Evolutionary conservation across 1,140 invertebrate genomes (phyloP).

Genomic region (Microvelia longipes): DNA sequence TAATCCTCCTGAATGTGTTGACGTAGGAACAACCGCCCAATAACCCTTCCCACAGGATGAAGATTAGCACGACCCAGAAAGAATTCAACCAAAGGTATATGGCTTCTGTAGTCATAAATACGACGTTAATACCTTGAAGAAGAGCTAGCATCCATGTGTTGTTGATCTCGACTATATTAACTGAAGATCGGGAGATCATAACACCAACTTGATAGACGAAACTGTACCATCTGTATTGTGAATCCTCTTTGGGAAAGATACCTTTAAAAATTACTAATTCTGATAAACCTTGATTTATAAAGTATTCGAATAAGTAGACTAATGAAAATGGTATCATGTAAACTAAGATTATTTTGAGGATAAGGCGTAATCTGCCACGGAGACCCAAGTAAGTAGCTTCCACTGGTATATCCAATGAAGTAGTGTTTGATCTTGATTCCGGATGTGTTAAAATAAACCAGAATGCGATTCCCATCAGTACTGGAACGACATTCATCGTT

Average conservation of each 20-base stretch:
- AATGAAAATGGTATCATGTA: conserved; percentile 65
- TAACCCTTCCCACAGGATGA: conserved; percentile 69
- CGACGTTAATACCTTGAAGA: conserved; percentile 53
- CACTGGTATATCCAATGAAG: neutral
- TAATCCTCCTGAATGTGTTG: conserved; percentile 68
- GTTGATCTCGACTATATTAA: conserved; percentile 52
- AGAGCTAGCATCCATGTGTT: conserved; percentile 60
- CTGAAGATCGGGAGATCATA: conserved; percentile 70
- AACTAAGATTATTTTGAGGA: conserved; percentile 45
- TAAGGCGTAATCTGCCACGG: conserved; percentile 35
- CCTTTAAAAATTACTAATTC: conserved; percentile 57
- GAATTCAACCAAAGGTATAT: conserved; percentile 54
- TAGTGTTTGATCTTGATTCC: neutral
- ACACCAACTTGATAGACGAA: conserved; percentile 79
- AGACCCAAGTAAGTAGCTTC: neutral
- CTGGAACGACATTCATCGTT: conserved; percentile 57
- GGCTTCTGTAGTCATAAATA: conserved; percentile 48
- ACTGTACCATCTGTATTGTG: conserved; percentile 71
- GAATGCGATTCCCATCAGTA: conserved; percentile 43
- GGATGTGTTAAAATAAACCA: conserved; percentile 9
- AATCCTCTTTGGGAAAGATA: conserved; percentile 41
- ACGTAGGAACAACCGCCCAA: conserved; percentile 72
- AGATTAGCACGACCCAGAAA: conserved; percentile 53
- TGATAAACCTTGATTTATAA: conserved; percentile 78
- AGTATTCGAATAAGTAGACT: conserved; percentile 79